Percentiles rank a stretch among this genome's conserved stretches.
These are phyloP conservation scores for Podarcis siculus DNA, from an alignment of 2,797 vertebrate genomes.

Conservation along the genomic window DNA sequence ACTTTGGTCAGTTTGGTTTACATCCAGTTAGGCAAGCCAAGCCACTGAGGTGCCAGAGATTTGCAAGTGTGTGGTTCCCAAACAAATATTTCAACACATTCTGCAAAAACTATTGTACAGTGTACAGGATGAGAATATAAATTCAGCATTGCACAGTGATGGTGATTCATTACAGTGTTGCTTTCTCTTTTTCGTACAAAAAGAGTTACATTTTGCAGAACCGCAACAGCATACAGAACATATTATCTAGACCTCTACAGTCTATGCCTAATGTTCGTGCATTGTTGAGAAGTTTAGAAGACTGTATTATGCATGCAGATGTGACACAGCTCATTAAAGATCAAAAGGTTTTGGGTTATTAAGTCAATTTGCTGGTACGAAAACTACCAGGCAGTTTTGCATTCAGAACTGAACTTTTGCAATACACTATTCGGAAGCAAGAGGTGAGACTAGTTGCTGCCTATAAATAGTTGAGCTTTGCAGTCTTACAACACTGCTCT, in stretches of 20 bases:
- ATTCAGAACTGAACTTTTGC: conserved; percentile 34
- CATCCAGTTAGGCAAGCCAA: neutral
- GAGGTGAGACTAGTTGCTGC: neutral
- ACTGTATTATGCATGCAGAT: conserved; percentile 53
- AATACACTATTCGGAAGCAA: conserved; percentile 3
- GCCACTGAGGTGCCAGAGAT: neutral
- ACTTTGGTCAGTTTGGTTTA: neutral
- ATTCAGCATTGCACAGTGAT: conserved; percentile 21
- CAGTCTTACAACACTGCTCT: neutral
- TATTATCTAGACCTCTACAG: conserved; percentile 57
- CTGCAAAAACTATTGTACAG: neutral
- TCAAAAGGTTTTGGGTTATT: conserved; percentile 54
- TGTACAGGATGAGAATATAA: neutral
- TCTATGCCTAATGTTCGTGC: conserved; percentile 51
- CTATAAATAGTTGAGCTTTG: neutral
- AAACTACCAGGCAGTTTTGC: conserved; percentile 37
- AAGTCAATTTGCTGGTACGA: conserved; percentile 31
- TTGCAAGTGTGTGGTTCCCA: neutral
- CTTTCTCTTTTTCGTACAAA: conserved; percentile 50
- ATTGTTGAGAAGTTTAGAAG: conserved; percentile 49
- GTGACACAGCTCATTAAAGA: conserved; percentile 62
- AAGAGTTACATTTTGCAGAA: conserved; percentile 50
- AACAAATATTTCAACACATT: neutral
- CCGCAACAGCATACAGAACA: conserved; percentile 45
- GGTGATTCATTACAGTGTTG: conserved; percentile 34